Conservation (phyloP, 1,140 invertebrate species). For the Araneus ventricosus region DNA sequence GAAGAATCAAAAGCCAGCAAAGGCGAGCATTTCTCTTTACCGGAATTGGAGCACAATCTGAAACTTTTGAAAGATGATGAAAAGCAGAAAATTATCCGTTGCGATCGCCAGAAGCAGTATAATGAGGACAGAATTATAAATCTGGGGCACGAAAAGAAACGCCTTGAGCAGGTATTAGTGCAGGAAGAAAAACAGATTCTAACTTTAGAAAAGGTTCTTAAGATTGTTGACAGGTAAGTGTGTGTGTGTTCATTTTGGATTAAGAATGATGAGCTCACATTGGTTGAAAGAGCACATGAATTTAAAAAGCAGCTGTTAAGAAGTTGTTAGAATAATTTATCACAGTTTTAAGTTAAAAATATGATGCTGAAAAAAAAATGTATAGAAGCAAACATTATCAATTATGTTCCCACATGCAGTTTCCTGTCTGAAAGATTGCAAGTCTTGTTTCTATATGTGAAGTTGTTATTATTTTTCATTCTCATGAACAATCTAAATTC, state of each 20-base stretch:
- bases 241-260: slow-evolving; percentile 6
- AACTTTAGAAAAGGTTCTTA: slow-evolving; percentile 87
- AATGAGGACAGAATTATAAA: slow-evolving; percentile 89
- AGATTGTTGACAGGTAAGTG: slow-evolving; percentile 83
- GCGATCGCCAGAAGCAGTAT: slow-evolving; percentile 88
- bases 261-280: neutral
- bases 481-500: too few species aligned
- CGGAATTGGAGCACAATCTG: slow-evolving; percentile 95
- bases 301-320: neutral
- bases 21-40: slow-evolving; percentile 84
- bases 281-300: neutral
- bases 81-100: slow-evolving; percentile 96
- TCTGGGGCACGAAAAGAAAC: slow-evolving; percentile 89
- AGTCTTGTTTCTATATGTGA: neutral
- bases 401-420: neutral
- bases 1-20: slow-evolving; percentile 81
- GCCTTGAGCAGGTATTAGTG: slow-evolving; percentile 85
- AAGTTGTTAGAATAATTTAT: neutral
- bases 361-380: too few species aligned
- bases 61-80: slow-evolving; percentile 94
- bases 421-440: neutral
- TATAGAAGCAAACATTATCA: too few species aligned
- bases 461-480: too few species aligned
- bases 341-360: too few species aligned
- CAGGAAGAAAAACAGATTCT: slow-evolving; percentile 88